Evolutionary conservation across 1,140 invertebrate species (phyloP).

Genomic region (Dendrolimus kikuchii): DNA sequence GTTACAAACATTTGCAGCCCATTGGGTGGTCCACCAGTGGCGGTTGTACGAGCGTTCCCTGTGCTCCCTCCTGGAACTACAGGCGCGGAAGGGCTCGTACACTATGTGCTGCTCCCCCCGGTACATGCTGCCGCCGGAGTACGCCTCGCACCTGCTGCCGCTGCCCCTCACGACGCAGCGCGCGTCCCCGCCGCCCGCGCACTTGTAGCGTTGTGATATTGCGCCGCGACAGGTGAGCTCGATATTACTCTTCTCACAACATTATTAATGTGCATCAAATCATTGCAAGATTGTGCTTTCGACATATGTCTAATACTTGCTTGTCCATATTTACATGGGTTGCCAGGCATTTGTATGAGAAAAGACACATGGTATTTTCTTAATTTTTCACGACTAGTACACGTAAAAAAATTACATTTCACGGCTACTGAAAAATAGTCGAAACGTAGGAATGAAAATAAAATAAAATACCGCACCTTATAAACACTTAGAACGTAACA

Average conservation of each 20-base stretch:
- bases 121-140: slow-evolving; percentile 50
- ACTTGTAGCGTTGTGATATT: slow-evolving; percentile 52
- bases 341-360: too few relatives aligned
- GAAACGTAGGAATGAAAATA: too few relatives aligned
- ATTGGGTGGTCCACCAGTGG: slow-evolving; percentile 59
- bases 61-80: slow-evolving; percentile 53
- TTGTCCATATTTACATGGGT: too few relatives aligned
- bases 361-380: too few relatives aligned
- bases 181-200: slow-evolving; percentile 54
- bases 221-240: slow-evolving; percentile 44
- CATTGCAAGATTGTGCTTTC: background rate
- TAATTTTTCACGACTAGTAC: too few relatives aligned
- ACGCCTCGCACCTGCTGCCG: slow-evolving; percentile 42
- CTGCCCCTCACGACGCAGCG: slow-evolving; percentile 38
- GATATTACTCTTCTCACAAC: background rate
- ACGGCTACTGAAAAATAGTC: too few relatives aligned
- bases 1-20: too few relatives aligned
- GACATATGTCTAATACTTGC: background rate
- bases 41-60: slow-evolving; percentile 59
- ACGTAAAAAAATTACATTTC: too few relatives aligned
- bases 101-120: slow-evolving; percentile 45
- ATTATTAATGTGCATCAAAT: background rate
- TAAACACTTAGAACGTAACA: too few relatives aligned
- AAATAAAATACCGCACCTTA: too few relatives aligned
- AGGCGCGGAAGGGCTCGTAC: slow-evolving; percentile 47